Conservation (phyloP, 2,113 vertebrate genomes). For the Steatornis caripensis region DNA sequence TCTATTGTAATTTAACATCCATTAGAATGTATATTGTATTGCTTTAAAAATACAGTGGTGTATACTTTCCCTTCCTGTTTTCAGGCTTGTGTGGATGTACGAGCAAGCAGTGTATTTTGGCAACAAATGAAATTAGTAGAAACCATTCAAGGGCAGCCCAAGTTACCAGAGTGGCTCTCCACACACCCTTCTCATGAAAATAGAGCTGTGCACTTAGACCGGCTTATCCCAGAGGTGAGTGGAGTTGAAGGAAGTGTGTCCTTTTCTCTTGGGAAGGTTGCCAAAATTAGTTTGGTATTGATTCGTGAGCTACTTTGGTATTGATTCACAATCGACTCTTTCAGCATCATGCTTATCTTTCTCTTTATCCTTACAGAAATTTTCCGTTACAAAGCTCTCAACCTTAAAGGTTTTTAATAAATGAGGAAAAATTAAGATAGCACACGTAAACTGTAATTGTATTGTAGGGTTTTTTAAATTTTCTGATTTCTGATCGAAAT, state of each 20-base stretch:
- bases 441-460: not conserved
- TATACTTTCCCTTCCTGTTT: not conserved
- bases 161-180: conserved; percentile 89
- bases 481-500: not conserved
- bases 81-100: conserved; percentile 91
- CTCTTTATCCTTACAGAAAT: not conserved
- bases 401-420: not conserved
- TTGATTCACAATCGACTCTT: not conserved
- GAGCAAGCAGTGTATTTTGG: conserved; percentile 92
- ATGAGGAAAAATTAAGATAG: not conserved
- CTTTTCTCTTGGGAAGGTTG: not conserved
- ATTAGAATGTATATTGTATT: not conserved
- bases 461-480: not conserved
- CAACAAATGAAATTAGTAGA: conserved; percentile 87
- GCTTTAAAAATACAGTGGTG: not conserved
- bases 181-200: conserved; percentile 93
- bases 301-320: not conserved
- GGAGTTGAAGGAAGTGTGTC: not conserved
- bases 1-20: not conserved
- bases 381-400: not conserved
- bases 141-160: conserved; percentile 67
- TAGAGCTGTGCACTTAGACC: conserved; percentile 81
- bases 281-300: not conserved
- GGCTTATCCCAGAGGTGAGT: conserved; percentile 88
- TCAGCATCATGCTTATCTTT: not conserved